Conservation (phyloP, 2,113 vertebrate species). For the Carassius carassius region DNA sequence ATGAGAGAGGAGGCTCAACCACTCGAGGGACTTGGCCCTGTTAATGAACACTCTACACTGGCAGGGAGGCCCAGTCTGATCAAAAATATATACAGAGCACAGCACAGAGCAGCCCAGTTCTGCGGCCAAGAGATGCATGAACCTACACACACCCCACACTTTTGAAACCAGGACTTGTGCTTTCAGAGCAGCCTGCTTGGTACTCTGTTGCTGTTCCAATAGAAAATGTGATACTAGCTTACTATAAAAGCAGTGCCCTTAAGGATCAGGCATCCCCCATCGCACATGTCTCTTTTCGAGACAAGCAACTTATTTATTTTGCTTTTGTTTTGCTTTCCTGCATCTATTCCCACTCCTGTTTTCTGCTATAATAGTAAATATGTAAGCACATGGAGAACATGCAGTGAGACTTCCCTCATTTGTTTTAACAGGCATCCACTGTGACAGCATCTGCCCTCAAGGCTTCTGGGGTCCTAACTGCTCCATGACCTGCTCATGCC, state of each 20-base stretch:
- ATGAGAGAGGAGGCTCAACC: slow-evolving; percentile 72
- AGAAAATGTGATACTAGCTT: background rate
- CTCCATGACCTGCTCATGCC: slow-evolving; percentile 92
- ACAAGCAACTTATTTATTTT: background rate
- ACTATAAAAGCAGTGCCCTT: background rate
- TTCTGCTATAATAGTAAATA: slow-evolving; percentile 8
- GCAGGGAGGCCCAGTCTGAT: slow-evolving; percentile 73
- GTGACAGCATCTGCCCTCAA: slow-evolving; percentile 87
- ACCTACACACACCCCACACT: slow-evolving; percentile 51
- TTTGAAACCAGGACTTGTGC: slow-evolving; percentile 57
- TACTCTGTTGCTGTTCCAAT: slow-evolving; percentile 4
- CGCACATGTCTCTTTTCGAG: background rate
- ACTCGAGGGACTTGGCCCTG: slow-evolving; percentile 73
- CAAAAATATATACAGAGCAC: slow-evolving; percentile 72
- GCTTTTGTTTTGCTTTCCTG: background rate
- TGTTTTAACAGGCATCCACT: slow-evolving; percentile 84
- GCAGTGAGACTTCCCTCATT: background rate
- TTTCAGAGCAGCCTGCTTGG: slow-evolving; percentile 26
- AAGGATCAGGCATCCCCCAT: background rate
- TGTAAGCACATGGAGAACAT: background rate
- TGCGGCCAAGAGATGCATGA: slow-evolving; percentile 61
- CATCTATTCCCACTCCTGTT: background rate
- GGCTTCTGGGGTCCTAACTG: slow-evolving; percentile 97
- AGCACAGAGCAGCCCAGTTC: slow-evolving; percentile 52
- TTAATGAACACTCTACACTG: slow-evolving; percentile 79